A percentile compares a stretch with the other conserved stretches of the same genome.
phyloP scores from a whole-genome alignment of 2,888 invertebrate genomes.

The Myopa testacea region DNA sequence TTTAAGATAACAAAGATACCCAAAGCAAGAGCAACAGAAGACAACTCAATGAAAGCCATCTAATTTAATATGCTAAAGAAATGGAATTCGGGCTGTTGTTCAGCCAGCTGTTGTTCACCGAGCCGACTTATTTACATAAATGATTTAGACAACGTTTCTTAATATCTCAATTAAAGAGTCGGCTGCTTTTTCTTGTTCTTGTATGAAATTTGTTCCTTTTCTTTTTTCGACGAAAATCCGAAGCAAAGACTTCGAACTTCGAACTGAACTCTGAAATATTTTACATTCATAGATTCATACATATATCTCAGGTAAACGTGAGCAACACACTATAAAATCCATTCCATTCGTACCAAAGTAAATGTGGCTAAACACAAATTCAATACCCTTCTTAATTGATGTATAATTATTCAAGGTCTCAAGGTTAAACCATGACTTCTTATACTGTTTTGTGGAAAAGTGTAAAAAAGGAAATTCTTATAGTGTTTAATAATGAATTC shows the following conservation, averaged over 20 bases:
- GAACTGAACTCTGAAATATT: too few relatives aligned
- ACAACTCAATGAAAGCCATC: neutral
- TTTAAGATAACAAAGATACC: neutral
- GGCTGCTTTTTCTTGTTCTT: neutral
- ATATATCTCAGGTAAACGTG: too few relatives aligned
- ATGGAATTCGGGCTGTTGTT: slow-evolving; percentile 9
- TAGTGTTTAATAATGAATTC: neutral
- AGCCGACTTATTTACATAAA: slow-evolving; percentile 27
- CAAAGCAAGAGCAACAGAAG: neutral
- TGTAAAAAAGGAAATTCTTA: neutral
- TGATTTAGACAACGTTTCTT: slow-evolving; percentile 14
- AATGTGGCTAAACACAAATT: too few relatives aligned
- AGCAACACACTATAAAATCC: too few relatives aligned
- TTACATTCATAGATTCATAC: too few relatives aligned
- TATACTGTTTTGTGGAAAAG: neutral
- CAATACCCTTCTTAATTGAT: neutral
- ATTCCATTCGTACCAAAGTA: too few relatives aligned
- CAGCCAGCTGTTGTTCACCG: neutral
- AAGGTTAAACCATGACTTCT: neutral
- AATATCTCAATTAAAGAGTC: slow-evolving; percentile 30
- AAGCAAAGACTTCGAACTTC: too few relatives aligned
- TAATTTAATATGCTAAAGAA: slow-evolving; percentile 28
- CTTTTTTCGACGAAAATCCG: too few relatives aligned
- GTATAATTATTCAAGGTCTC: neutral
- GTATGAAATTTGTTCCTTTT: neutral